These are phyloP conservation scores for Chloebia gouldiae DNA, from an alignment of 2,113 vertebrate genomes.

Conservation along the genomic window DNA sequence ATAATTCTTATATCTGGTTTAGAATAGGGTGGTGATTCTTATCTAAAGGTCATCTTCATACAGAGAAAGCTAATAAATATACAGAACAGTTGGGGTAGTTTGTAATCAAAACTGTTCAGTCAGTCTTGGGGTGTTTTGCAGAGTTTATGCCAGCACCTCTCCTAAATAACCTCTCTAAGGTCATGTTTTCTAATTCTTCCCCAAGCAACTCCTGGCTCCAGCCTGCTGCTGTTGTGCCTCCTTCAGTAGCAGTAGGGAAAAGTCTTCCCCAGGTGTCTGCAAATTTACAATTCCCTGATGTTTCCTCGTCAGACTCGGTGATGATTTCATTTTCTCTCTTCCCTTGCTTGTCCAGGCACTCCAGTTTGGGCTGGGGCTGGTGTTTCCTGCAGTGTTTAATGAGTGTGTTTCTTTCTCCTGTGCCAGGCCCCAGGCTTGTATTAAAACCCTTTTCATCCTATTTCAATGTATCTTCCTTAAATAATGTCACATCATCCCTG, in stretches of 20 bases:
- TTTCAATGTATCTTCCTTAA: conserved; percentile 10
- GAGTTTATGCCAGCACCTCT: not conserved
- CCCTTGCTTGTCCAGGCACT: not conserved
- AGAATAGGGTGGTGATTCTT: not conserved
- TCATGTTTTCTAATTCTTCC: not conserved
- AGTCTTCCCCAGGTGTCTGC: not conserved
- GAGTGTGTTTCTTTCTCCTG: not conserved
- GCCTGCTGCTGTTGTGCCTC: not conserved
- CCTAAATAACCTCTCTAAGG: not conserved
- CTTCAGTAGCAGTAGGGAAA: not conserved
- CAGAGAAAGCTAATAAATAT: not conserved
- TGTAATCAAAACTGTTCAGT: not conserved
- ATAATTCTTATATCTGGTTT: not conserved
- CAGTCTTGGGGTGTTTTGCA: not conserved
- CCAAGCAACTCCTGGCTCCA: not conserved
- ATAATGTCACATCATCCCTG: conserved; percentile 19
- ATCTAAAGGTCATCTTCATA: not conserved
- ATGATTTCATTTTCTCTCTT: not conserved
- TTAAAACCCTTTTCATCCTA: conserved; percentile 18
- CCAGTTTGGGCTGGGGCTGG: not conserved
- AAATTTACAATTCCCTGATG: not conserved
- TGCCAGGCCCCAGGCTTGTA: not conserved
- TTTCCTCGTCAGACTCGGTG: not conserved
- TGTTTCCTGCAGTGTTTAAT: not conserved
- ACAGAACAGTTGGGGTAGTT: not conserved